These are phyloP conservation scores for Acanthisitta chloris DNA, from an alignment of 2,113 vertebrate genomes.

Conservation along the genomic window DNA sequence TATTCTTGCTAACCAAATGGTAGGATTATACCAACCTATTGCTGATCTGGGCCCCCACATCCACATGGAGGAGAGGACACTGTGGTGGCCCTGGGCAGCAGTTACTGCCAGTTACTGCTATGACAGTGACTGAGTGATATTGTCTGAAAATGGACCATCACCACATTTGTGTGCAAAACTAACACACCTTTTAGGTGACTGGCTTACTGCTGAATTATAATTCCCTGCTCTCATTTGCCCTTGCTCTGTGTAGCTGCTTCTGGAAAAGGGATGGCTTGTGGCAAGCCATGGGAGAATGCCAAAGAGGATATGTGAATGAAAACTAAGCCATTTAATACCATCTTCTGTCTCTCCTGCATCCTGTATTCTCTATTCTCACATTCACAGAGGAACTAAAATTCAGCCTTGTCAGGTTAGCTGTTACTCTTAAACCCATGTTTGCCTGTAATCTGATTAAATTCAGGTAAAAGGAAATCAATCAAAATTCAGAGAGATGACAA, in stretches of 20 bases:
- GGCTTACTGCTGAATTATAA: neutral
- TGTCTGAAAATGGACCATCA: neutral
- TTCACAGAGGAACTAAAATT: neutral
- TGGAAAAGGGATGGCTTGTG: neutral
- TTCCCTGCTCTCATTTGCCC: neutral
- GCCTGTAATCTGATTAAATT: neutral
- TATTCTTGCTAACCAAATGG: neutral
- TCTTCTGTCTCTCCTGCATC: neutral
- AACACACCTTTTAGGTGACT: accelerated
- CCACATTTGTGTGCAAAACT: neutral
- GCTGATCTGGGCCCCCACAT: neutral
- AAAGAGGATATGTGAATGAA: neutral
- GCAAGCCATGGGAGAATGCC: neutral
- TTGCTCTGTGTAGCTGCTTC: neutral
- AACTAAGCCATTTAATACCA: neutral
- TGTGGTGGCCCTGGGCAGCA: neutral
- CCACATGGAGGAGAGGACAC: accelerated
- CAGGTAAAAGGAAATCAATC: neutral
- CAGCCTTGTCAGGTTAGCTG: neutral
- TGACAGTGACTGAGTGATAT: neutral
- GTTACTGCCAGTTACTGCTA: neutral
- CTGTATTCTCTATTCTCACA: neutral
- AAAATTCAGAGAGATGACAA: neutral
- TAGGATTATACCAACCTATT: neutral
- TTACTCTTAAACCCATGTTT: neutral